Evolutionary conservation across 2,113 vertebrate species (phyloP).

Genomic region (Hippocampus mohnikei): DNA sequence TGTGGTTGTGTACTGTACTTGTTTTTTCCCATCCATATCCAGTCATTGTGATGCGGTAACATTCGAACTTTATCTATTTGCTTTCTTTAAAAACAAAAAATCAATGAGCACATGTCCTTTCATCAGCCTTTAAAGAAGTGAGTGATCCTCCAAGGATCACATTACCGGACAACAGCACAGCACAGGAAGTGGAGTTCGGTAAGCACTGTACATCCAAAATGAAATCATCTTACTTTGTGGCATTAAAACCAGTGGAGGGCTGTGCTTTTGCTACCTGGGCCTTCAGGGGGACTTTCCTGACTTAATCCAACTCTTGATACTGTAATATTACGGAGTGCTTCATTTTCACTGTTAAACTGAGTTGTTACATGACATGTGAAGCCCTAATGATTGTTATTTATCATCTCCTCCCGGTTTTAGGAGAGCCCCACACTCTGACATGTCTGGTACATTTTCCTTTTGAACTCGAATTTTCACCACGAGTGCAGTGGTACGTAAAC

Average conservation of each 20-base stretch:
- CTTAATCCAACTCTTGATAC: not conserved
- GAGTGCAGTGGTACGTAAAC: slow-evolving; percentile 71
- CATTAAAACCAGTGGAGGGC: not conserved
- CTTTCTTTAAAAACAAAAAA: not conserved
- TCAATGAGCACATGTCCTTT: not conserved
- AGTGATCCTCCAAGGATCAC: slow-evolving; percentile 24
- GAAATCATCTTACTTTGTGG: not conserved
- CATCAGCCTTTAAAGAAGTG: slow-evolving; percentile 14
- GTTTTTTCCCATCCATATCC: no score
- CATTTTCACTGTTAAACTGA: not conserved
- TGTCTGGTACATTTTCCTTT: slow-evolving; percentile 76
- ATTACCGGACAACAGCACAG: slow-evolving; percentile 15
- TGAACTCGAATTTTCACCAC: slow-evolving; percentile 45
- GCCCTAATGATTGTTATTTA: not conserved
- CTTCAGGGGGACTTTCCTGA: not conserved
- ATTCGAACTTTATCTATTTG: not conserved
- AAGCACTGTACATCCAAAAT: slow-evolving; percentile 8
- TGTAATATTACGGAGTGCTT: no score
- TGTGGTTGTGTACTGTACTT: not conserved
- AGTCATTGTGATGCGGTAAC: not conserved
- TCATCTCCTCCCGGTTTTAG: slow-evolving; percentile 52
- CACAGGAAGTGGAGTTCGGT: slow-evolving; percentile 57
- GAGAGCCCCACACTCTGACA: slow-evolving; percentile 66
- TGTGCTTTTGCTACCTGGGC: no score
- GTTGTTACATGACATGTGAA: not conserved